phyloP scores from a whole-genome alignment of 53 echinoderm and acorn worm genomes.

The Henricia sp. region DNA sequence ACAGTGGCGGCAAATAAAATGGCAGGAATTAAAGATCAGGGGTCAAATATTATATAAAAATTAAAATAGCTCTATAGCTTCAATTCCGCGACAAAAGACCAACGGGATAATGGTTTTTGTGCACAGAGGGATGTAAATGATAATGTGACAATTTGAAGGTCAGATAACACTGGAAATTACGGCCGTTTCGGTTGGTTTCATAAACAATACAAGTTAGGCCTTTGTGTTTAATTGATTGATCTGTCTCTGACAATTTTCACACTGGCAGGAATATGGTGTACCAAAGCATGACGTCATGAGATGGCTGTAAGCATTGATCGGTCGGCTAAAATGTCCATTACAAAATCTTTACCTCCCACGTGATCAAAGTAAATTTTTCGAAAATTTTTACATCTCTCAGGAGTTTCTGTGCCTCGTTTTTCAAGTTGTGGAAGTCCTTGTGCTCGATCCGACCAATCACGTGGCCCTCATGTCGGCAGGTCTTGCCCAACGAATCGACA shows the following conservation, averaged over 20 bases:
- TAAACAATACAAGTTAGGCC: not conserved
- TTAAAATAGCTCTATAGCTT: not conserved
- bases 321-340: not conserved
- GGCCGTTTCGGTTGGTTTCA: too few relatives aligned
- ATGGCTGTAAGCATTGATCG: not conserved
- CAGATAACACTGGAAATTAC: not conserved
- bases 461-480: slow-evolving; percentile 77
- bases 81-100: not conserved
- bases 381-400: slow-evolving; percentile 2
- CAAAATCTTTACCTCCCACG: not conserved
- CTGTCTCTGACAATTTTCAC: not conserved
- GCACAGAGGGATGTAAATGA: not conserved
- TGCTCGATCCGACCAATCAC: slow-evolving; percentile 76
- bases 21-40: slow-evolving; percentile 36
- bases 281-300: too few relatives aligned
- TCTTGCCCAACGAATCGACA: slow-evolving; percentile 75
- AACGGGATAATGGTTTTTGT: not conserved
- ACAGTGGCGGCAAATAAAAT: not conserved
- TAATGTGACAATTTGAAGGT: slow-evolving; percentile 19
- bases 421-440: slow-evolving; percentile 75
- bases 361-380: not conserved
- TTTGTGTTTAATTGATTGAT: not conserved
- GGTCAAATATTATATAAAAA: not conserved
- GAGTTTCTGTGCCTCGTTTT: slow-evolving; percentile 80
- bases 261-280: too few relatives aligned